These are phyloP conservation scores for Eidolon dupreanum DNA, from an alignment of 2,797 vertebrate species.

Conservation along the genomic window DNA sequence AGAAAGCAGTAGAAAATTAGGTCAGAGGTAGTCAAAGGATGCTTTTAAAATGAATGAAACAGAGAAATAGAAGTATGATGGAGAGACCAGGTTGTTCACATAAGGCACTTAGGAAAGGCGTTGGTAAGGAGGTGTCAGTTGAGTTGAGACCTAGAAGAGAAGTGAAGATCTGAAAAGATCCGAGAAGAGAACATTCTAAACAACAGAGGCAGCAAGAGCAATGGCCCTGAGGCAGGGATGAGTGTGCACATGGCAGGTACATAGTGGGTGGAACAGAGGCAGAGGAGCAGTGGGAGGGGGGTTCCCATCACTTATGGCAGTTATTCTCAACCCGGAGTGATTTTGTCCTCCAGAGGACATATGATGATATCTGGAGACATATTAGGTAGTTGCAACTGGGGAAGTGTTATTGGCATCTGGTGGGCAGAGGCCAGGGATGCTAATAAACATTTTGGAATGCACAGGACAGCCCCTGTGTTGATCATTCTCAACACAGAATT, in stretches of 20 bases:
- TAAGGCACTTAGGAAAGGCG: not conserved
- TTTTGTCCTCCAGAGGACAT: not conserved
- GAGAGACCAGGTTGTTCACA: not conserved
- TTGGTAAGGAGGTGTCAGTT: not conserved
- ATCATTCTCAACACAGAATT: not conserved
- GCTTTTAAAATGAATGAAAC: not conserved
- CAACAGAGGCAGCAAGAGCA: accelerated
- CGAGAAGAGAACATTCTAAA: not conserved
- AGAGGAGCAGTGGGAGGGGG: no score
- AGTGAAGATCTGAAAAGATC: not conserved
- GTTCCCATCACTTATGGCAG: accelerated
- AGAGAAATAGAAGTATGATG: not conserved
- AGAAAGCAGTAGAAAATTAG: not conserved
- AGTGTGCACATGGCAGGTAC: accelerated
- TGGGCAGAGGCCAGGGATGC: not conserved
- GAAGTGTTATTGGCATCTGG: not conserved
- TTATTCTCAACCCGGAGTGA: not conserved
- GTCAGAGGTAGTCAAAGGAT: not conserved
- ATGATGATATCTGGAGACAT: not conserved
- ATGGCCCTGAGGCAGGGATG: not conserved
- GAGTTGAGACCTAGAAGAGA: not conserved
- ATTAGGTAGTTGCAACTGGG: not conserved
- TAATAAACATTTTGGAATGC: not conserved
- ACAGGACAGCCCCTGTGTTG: not conserved
- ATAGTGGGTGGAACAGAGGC: not conserved